A percentile compares a stretch with the other conserved stretches of the same genome.
These are phyloP conservation scores for Coleophora deauratella DNA, from an alignment of 2,888 invertebrate genomes.

Conservation along the genomic window DNA sequence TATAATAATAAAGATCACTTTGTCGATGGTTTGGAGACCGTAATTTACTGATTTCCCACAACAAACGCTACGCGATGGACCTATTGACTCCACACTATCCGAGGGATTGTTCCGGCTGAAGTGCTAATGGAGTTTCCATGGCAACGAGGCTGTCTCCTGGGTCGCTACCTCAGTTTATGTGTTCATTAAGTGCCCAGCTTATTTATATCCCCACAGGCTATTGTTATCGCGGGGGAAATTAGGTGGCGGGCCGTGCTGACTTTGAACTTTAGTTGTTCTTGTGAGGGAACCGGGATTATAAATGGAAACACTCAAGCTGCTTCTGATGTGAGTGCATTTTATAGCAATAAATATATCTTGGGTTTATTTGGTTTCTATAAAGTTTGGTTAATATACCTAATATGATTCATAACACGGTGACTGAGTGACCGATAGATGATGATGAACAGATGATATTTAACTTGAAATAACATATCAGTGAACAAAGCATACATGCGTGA, in stretches of 20 bases:
- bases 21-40: too few species aligned
- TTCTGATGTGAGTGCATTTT: neutral
- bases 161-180: slow-evolving; percentile 54
- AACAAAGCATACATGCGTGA: neutral
- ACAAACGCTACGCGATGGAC: slow-evolving; percentile 1
- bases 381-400: too few species aligned
- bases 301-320: slow-evolving; percentile 23
- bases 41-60: too few species aligned
- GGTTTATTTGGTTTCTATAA: neutral
- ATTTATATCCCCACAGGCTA: slow-evolving; percentile 60
- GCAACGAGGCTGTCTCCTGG: slow-evolving; percentile 39
- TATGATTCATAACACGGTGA: too few species aligned
- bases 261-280: slow-evolving; percentile 25
- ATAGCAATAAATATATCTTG: too few species aligned
- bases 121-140: slow-evolving; percentile 32
- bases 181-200: slow-evolving; percentile 65
- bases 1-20: too few species aligned
- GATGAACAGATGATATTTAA: too few species aligned
- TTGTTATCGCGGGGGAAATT: slow-evolving; percentile 54
- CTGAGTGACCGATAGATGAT: too few species aligned
- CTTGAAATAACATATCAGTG: too few species aligned
- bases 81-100: slow-evolving; percentile 2
- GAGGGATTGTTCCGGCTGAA: neutral
- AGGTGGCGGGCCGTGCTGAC: slow-evolving; percentile 59
- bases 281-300: slow-evolving; percentile 18